Evolutionary conservation across 2,888 invertebrate species (phyloP), one percentile per base, ranked within the genome.

Genomic region (Drosophila hawaiiensis): DNA sequence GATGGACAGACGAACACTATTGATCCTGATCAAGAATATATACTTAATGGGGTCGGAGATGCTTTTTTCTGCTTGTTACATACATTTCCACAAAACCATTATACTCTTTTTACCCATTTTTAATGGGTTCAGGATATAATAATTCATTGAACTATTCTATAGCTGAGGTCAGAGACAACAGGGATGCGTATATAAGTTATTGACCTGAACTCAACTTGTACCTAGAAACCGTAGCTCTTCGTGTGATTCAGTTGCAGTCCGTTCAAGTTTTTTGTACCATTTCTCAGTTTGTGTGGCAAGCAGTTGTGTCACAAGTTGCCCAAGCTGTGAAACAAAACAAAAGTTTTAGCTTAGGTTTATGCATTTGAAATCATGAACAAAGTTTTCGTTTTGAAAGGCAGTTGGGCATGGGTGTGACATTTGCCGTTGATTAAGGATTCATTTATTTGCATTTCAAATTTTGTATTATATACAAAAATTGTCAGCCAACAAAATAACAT

Each of bases 381-480:
- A 61, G 49, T 73, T 50, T 55, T 41, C 28, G 14, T n/a, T n/a
- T 41, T 52, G 12, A 68, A 41, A 14, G 43, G 16, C 41, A 53
- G n/a, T 29, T 29, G 39, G 68, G 47, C 41, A 35, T 54, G 37
- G 19, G 6, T 37, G 3, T 41, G 31, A 10, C 63, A 64, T 22
- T 33, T 58, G 28, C 9, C 47, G 62, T 59, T 76, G 58, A 80
- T 65, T 65, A 49, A 19, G 35, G 12, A 80, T 62, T 80, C 41
- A 56, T 28, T 37, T 56, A 76, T 80, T 71, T 78, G 67, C 68
- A 80, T 76, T 71, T 70, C 67, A 68, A 77, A 80, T 71, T 29
- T 52, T 39, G 25, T 37, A n/a, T 50, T 19, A 54, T 14, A 14
- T 53, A 62, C 7, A 35, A 33, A 71, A 71, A 28, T 60, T 49